Evolutionary conservation across 2,888 invertebrate species (phyloP), one percentile per base, ranked within the genome.

Genomic region (Monochamus alternatus): DNA sequence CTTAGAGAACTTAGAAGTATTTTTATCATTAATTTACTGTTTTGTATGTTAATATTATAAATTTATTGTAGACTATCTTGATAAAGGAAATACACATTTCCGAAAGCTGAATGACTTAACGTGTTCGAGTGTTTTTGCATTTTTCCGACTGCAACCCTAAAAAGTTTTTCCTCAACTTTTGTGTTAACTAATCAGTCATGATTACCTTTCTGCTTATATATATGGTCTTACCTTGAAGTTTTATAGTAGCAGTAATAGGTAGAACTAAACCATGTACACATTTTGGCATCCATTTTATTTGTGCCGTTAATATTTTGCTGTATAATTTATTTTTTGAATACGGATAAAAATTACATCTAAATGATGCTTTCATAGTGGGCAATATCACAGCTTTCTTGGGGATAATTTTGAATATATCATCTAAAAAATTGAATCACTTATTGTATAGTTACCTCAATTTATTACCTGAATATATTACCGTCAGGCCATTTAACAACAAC

Each of bases 261-360:
- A 77, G 7, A 7, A 55, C n/a, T 69, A 31, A 75, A 62, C 44
- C 69, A 31, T 5, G 52, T 47, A 4, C 44, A 31, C 9, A 65
- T 30, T 14, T 14, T 5, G 80, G 70, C 32, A 73, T 78, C 87
- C 87, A 88, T 68, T 82, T 84, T 14, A 87, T 82, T 38, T 85
- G 85, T 0, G 84, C 89, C 3, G 81, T 80, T 59, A 90, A 74
- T 51, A 84, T 85, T 69, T 83, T 82, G 5, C 80, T 81, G 77
- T 85, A 89, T 38, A 88, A 78, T 14, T 77, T 78, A 59, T 86
- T 84, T 44, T 80, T 76, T 43, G 82, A 77, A 3, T 78, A 69
- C 0, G 89, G 89, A 31, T 78, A 73, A 78, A 89, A 89, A 12
- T 81, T 74, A n/a, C 87, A 84, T 81, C 88, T 87, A 76, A 88